Evolutionary conservation across 1,140 invertebrate genomes (phyloP), one percentile per base, ranked within the genome.

Genomic region (Drosophila pruinosa): DNA sequence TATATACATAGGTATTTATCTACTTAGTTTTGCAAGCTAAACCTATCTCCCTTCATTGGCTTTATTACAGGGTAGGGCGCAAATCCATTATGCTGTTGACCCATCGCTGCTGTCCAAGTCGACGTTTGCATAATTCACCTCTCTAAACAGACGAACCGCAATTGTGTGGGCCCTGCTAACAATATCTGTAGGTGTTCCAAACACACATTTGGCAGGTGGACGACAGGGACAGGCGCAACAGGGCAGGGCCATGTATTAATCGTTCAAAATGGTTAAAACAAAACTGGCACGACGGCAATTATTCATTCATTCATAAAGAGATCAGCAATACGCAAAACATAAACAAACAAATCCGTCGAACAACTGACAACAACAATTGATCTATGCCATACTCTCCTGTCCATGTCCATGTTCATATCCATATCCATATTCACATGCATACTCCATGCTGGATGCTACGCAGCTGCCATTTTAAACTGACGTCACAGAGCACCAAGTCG

Each of bases 281-380:
- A 56, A 64, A 57, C 62, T 64, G 63, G 22, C 69, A 57, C 65
- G 65, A 74, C 63, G 59, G 64, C 64, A 88, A 81, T 88, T 86
- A 81, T 69, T 82, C 82, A 88, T 88, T 88, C 82, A 88, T 88
- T 88, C 82, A 88, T 88, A 88, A 88, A 71, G 78, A 81, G 75
- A 82, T 78, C 81, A 45, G 50, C 58, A 54, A 70, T 58, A 59
- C 24, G 73, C 57, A 43, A 38, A 68, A 65, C 72, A 81, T 88
- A 88, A 88, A 88, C 72, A 88, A 88, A 82, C 81, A 86, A 86
- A 86, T 72, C 15, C 53, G 39, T 34, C 12, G 39, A 54, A n/a
- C 36, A 47, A 77, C 82, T 78, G 82, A 88, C 70, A 81, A 64
- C 61, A 81, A 78, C 75, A 82, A 81, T 78, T 88, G 82, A 86